Conservation (phyloP, 2,113 vertebrate species). For the Esox niger region DNA sequence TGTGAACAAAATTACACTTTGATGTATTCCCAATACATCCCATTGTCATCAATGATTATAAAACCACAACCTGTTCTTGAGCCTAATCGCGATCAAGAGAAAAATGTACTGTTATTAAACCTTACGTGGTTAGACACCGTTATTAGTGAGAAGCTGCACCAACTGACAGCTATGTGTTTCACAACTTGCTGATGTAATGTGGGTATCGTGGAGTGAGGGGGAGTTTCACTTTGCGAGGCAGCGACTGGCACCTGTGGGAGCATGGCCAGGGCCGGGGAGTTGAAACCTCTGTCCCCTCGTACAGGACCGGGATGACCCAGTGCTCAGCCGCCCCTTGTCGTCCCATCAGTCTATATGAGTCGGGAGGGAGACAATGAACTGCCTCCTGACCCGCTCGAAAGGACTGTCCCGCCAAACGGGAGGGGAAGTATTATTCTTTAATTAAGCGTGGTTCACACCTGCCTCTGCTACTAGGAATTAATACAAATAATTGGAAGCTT, state of each 20-base stretch:
- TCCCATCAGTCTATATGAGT: conserved; percentile 14
- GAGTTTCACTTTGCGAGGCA: background rate
- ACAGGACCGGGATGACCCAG: background rate
- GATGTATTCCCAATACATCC: too few species aligned
- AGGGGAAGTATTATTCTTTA: conserved; percentile 61
- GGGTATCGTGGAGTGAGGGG: background rate
- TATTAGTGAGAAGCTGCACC: too few species aligned
- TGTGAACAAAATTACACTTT: too few species aligned
- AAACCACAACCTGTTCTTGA: too few species aligned
- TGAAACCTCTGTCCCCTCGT: conserved; percentile 18
- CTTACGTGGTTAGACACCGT: too few species aligned
- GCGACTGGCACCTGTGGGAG: background rate
- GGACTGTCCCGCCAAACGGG: conserved; percentile 20
- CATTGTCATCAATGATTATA: too few species aligned
- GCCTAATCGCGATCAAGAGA: too few species aligned
- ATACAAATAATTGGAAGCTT: conserved; percentile 18
- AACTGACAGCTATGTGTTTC: too few species aligned
- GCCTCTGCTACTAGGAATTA: conserved; percentile 29
- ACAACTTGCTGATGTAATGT: too few species aligned
- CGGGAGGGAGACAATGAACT: conserved; percentile 40
- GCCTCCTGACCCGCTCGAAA: conserved; percentile 15
- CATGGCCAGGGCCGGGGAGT: conserved; percentile 9
- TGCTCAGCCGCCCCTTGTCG: background rate
- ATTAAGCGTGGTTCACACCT: conserved; percentile 57
- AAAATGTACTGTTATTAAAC: too few species aligned